Evolutionary conservation across 2,797 vertebrate genomes (phyloP).

Genomic region (Onychomys arenicola): DNA sequence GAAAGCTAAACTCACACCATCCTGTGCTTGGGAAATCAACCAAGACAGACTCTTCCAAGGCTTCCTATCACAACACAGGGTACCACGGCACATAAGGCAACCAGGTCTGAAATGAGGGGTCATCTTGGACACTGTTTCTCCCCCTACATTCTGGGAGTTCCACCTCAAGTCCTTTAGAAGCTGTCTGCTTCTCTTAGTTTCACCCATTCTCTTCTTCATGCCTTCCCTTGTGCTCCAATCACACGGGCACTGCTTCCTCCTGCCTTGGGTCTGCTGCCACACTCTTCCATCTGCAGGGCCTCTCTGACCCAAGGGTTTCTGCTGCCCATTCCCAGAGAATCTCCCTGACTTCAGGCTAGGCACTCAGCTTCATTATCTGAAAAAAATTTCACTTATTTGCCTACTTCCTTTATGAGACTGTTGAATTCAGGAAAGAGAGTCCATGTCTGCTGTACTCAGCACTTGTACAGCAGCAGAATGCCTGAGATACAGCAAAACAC

Average conservation of each 20-base stretch:
- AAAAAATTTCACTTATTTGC: slow-evolving; percentile 29
- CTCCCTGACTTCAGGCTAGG: neutral
- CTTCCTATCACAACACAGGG: neutral
- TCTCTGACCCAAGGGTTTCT: neutral
- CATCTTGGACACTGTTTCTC: neutral
- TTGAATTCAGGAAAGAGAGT: slow-evolving; percentile 52
- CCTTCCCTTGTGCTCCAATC: neutral
- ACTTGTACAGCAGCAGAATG: slow-evolving; percentile 50
- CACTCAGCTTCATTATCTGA: slow-evolving; percentile 20
- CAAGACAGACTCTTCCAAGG: neutral
- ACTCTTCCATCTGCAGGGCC: neutral
- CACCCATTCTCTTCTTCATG: neutral
- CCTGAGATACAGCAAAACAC: slow-evolving; percentile 47
- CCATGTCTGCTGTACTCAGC: neutral
- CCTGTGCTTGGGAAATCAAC: neutral
- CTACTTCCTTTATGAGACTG: slow-evolving; percentile 6
- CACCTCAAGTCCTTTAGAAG: neutral
- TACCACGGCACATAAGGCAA: neutral
- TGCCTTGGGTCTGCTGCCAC: neutral
- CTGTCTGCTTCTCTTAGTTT: neutral
- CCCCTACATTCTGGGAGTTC: neutral
- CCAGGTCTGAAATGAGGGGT: neutral
- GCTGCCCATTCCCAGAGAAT: neutral
- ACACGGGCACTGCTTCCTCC: neutral
- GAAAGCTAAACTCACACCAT: neutral